These are phyloP conservation scores for Tichodroma muraria DNA, from an alignment of 2,113 vertebrate genomes.

Conservation along the genomic window DNA sequence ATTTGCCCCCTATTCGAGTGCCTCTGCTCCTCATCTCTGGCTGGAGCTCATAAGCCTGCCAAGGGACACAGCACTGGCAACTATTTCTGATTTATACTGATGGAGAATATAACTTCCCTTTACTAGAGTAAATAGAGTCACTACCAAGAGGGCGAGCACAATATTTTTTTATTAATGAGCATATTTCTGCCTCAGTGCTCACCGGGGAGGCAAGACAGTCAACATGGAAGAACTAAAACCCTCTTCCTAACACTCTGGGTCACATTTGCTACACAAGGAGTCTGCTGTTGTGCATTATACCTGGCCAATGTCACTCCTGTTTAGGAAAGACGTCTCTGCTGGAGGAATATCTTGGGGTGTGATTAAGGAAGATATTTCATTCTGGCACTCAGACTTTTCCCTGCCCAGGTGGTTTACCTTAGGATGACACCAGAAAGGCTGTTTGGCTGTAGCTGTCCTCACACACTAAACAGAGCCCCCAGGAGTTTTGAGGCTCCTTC, in stretches of 20 bases:
- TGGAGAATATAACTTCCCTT: background rate
- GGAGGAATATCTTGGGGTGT: background rate
- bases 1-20: background rate
- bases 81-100: background rate
- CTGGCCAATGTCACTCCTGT: background rate
- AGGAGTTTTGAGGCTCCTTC: background rate
- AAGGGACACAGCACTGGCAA: background rate
- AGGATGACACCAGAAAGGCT: background rate
- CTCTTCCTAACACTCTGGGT: background rate
- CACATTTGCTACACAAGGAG: background rate
- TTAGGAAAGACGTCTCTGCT: background rate
- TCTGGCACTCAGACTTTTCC: background rate
- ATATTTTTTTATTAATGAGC: constrained; percentile 1
- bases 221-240: background rate
- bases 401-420: background rate
- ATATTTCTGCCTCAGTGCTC: background rate
- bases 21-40: background rate
- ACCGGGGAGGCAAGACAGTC: background rate
- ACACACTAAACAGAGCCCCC: background rate
- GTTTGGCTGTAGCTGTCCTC: background rate
- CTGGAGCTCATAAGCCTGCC: background rate
- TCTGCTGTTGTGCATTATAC: background rate
- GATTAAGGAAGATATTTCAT: background rate
- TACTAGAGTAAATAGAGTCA: constrained; percentile 20
- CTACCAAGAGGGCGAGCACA: background rate